Base-by-base conservation (phyloP, 2,888 invertebrate species). In the Drosophila ustulata region DNA sequence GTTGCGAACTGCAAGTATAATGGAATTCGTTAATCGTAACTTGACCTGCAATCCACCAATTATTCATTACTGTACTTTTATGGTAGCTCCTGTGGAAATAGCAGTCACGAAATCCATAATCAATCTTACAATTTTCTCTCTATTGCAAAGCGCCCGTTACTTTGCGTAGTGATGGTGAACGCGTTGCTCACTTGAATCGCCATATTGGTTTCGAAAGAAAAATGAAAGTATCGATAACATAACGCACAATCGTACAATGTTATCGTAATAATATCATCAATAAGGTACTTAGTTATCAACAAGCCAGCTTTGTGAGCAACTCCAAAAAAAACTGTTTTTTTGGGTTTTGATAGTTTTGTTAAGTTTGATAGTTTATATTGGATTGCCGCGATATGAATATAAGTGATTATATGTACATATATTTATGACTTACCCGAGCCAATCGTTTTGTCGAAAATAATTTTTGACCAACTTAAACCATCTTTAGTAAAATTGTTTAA, bases 81-180 rank as follows among this genome's bases (percentile, higher is more conserved):
- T 39, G 3, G 18, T 32, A 2, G 66, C 88, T 3, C 83, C 77
- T 0, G 65, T 74, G 2, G 71, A 80, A 52, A 82, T 53, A 4
- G 65, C 53, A 3, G 61, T 62, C 8, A 71, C 37, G 41, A 82
- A 82, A 66, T 82, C 77, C 88, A 82, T 82, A 28, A 13, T 26
- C 7, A 5, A 4, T 4, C 4, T 4, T 7, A 7, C 0, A 37
- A 11, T 9, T 23, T 45, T 9, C 6, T 18, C 18, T 1, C 1
- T 18, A 32, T 8, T 13, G 41, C 3, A 34, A 11, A 9, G 5
- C 5, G 4, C 26, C 66, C 59, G 73, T 74, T 73, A 74, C 6
- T 11, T 57, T 23, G 3, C 2, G n/a, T 43, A 53, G 34, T 37
- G 78, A 41, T 23, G 51, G 4, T 13, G 9, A 1, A 26, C 4